These are phyloP conservation scores for Monochamus saltuarius DNA, from an alignment of 1,140 invertebrate genomes.

Conservation along the genomic window DNA sequence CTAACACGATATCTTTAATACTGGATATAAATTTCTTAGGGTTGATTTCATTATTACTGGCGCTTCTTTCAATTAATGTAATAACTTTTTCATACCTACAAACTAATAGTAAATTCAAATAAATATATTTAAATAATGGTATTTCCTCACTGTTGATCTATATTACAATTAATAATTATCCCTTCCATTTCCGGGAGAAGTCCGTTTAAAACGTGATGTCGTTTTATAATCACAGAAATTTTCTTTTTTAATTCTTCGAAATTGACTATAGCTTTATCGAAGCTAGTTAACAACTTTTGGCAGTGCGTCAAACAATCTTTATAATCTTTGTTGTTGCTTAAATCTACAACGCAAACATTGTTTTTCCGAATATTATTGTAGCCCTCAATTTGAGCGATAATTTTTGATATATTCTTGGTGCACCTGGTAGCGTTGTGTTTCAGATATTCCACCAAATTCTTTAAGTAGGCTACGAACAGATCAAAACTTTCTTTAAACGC, in stretches of 20 bases:
- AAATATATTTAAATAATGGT: constrained; percentile 9
- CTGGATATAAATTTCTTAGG: constrained; percentile 5
- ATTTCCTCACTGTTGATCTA: constrained; percentile 19
- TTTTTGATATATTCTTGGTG: constrained; percentile 7
- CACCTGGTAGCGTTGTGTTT: constrained; percentile 23
- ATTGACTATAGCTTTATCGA: constrained; percentile 23
- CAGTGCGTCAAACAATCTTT: constrained; percentile 23
- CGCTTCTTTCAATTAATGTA: constrained; percentile 19
- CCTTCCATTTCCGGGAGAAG: constrained; percentile 13
- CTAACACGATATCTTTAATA: constrained; percentile 29
- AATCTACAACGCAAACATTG: constrained; percentile 16
- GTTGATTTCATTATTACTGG: constrained; percentile 10
- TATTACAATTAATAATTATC: constrained; percentile 23
- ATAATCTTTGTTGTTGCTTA: constrained; percentile 20
- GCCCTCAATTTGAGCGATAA: constrained; percentile 26
- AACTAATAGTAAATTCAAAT: neutral
- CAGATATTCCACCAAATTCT: constrained; percentile 35
- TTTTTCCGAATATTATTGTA: constrained; percentile 25
- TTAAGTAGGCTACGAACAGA: constrained; percentile 51
- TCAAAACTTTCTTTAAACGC: constrained; percentile 51
- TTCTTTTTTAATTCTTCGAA: constrained; percentile 23
- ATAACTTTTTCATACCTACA: constrained; percentile 6
- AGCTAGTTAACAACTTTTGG: constrained; percentile 18
- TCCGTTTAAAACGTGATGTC: constrained; percentile 14
- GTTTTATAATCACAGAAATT: constrained; percentile 16